Percentiles rank a stretch among this genome's conserved stretches.
phyloP scores from a whole-genome alignment of 2,888 invertebrate species.

The Stenichneumon culpator region DNA sequence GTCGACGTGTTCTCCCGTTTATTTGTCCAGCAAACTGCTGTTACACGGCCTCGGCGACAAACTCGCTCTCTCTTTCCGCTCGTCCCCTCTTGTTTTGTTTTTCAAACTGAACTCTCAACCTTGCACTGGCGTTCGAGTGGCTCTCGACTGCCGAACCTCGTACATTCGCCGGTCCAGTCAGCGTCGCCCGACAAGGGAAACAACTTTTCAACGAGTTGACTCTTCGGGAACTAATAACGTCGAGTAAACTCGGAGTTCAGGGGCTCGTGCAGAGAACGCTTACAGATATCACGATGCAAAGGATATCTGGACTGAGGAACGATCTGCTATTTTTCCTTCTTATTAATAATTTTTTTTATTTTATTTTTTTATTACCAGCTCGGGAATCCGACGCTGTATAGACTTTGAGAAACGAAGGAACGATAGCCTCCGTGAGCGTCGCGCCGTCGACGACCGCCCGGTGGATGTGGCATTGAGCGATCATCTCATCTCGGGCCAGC shows the following conservation, averaged over 20 bases:
- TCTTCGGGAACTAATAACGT: constrained; percentile 11
- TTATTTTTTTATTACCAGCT: not conserved
- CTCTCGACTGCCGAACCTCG: not conserved
- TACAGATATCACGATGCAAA: not conserved
- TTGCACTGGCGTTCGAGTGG: constrained; percentile 3
- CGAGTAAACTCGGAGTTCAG: not conserved
- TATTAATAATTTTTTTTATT: not conserved
- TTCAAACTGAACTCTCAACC: constrained; percentile 42
- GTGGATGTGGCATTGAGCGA: constrained; percentile 82
- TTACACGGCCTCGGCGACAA: constrained; percentile 62
- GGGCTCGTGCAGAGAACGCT: not conserved
- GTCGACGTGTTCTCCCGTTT: constrained; percentile 63
- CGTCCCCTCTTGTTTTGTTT: constrained; percentile 48
- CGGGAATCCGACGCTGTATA: constrained; percentile 1
- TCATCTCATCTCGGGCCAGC: constrained; percentile 83
- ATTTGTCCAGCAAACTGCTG: constrained; percentile 56
- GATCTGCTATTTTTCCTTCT: not conserved
- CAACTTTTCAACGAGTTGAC: not conserved
- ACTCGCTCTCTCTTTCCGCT: constrained; percentile 35
- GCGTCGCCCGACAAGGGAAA: not conserved
- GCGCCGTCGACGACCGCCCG: constrained; percentile 42
- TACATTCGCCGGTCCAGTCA: not conserved
- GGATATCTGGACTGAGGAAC: not conserved
- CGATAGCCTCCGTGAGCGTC: constrained; percentile 28
- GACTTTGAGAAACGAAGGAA: constrained; percentile 25